Base-by-base conservation (phyloP, 2,888 invertebrate genomes). In the Scaptomyza cyrtandrae region DNA sequence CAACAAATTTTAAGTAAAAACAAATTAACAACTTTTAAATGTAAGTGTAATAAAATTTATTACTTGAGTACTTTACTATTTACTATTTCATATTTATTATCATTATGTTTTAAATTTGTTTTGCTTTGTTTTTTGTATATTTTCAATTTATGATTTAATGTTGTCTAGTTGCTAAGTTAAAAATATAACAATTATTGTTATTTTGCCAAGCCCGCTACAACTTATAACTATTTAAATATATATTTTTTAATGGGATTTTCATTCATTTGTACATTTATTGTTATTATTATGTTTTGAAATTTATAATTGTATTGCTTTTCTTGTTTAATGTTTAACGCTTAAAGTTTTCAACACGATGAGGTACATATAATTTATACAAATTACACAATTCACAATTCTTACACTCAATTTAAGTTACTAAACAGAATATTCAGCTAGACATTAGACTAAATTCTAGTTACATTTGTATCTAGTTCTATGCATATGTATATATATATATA, bases 131-230 rank as follows among this genome's bases (percentile, higher is more conserved):
- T 72, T 63, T 27, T 64, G 35, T 68, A 24, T 45, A 13, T 77
- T 53, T 69, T 39, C 37, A 39, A 45, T 33, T 63, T 60, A 31
- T 37, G 13, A 11, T 73, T 44, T 53, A 33, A 13, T 49, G 7
- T 65, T 49, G 7, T 65, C 43, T 63, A 63, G 37, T 44, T 41
- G 31, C 33, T 37, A 48, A 63, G 41, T 72, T 65, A 46, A 35
- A 44, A 63, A 53, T 64, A n/a, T 61, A 78, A 64, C 52, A 62
- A 60, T 57, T 71, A 70, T 72, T 65, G 57, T 64, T 82, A 77
- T 75, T 81, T 85, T 78, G 86, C 88, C 88, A 82, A 86, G 88
- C 86, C 88, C 86, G 84, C 82, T 87, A 77, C 66, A 82, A 73
- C 73, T 83, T 87, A 83, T 3, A 19, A 24, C 27, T 14, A 31